Conservation (phyloP, 2,113 vertebrate genomes). For the Gobiocypris rarus region DNA sequence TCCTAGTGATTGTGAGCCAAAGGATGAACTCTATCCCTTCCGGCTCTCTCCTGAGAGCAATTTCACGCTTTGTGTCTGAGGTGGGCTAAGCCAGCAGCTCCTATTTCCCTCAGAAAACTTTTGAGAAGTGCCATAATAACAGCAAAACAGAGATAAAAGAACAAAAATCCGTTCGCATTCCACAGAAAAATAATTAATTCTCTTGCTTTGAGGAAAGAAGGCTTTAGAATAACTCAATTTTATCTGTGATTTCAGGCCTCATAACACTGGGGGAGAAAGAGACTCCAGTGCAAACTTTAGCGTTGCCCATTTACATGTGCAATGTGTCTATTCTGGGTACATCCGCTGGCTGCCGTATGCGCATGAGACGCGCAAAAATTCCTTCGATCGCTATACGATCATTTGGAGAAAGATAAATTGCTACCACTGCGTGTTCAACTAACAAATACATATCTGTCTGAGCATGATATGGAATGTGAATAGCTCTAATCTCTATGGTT, state of each 20-base stretch:
- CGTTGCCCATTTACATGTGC: slow-evolving; percentile 29
- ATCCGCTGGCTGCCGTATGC: slow-evolving; percentile 12
- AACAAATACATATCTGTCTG: slow-evolving; percentile 9
- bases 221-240: slow-evolving; percentile 17
- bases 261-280: slow-evolving; percentile 2
- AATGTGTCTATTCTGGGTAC: slow-evolving; percentile 34
- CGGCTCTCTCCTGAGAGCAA: slow-evolving; percentile 7
- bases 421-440: not conserved
- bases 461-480: not conserved
- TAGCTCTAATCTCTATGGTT: slow-evolving; percentile 11
- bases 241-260: slow-evolving; percentile 40
- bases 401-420: slow-evolving; percentile 10
- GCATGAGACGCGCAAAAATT: not conserved
- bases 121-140: slow-evolving; percentile 13
- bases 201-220: slow-evolving; percentile 20
- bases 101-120: slow-evolving; percentile 23
- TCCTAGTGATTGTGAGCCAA: not conserved
- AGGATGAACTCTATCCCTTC: slow-evolving; percentile 18
- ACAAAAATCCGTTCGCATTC: slow-evolving; percentile 28
- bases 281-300: not conserved
- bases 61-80: slow-evolving; percentile 3
- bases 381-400: not conserved
- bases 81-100: slow-evolving; percentile 21
- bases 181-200: slow-evolving; percentile 37
- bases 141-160: slow-evolving; percentile 39